These are phyloP conservation scores for Macropis europaea DNA, from an alignment of 2,888 invertebrate species.

Conservation along the genomic window DNA sequence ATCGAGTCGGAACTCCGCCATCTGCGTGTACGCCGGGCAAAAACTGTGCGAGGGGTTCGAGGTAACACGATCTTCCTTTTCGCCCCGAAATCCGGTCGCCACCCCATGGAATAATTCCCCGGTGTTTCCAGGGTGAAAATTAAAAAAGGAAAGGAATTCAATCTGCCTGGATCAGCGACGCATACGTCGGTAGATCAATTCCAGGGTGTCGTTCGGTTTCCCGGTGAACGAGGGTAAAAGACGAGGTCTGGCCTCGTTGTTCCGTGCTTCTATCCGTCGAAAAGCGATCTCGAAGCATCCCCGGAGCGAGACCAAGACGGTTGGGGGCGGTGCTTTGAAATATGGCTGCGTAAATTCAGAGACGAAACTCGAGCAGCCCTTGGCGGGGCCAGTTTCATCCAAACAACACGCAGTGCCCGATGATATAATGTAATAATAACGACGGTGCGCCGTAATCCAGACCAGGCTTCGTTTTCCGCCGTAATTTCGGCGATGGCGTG, in stretches of 20 bases:
- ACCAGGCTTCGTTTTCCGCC: conserved; percentile 41
- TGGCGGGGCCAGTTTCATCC: conserved; percentile 61
- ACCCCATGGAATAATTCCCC: conserved; percentile 5
- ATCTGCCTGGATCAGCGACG: conserved; percentile 32
- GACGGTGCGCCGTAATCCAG: conserved; percentile 37
- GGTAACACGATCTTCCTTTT: conserved; percentile 32
- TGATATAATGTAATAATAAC: conserved; percentile 57
- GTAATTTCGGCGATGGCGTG: conserved; percentile 54
- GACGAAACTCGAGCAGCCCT: conserved; percentile 60
- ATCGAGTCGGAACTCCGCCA: conserved; percentile 30
- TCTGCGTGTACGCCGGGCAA: not conserved
- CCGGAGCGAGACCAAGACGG: conserved; percentile 15
- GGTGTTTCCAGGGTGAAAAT: conserved; percentile 37
- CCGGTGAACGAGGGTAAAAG: conserved; percentile 40
- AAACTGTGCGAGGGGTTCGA: conserved; percentile 7
- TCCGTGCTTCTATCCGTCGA: conserved; percentile 36
- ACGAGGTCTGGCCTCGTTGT: conserved; percentile 49
- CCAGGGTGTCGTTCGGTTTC: conserved; percentile 10
- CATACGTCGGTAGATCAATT: conserved; percentile 25
- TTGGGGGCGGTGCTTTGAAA: conserved; percentile 64
- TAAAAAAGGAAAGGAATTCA: conserved; percentile 38
- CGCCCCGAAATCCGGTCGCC: not conserved
- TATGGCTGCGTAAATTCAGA: conserved; percentile 71
- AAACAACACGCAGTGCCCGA: conserved; percentile 51
- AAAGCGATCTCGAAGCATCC: not conserved